Conservation (phyloP, 2,888 invertebrate genomes). For the Xanthorhoe designata region DNA sequence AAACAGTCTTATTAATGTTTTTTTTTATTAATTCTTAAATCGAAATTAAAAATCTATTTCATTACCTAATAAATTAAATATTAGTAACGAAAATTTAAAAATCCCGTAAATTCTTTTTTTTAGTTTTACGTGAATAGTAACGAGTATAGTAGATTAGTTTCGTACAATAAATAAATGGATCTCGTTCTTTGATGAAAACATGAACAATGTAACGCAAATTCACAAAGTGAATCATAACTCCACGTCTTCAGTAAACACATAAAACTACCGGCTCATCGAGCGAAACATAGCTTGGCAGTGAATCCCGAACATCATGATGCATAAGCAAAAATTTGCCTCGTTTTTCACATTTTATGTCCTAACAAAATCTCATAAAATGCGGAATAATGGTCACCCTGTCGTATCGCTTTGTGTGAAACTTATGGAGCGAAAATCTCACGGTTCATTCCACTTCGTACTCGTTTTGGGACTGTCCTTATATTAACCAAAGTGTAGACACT, state of each 20-base stretch:
- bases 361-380: slow-evolving; percentile 30
- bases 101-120: too few species aligned
- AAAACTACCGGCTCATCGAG: slow-evolving; percentile 5
- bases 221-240: slow-evolving; percentile 3
- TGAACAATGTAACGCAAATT: not conserved
- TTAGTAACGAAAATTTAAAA: too few species aligned
- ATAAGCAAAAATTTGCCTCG: slow-evolving; percentile 19
- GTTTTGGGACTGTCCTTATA: slow-evolving; percentile 34
- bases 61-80: too few species aligned
- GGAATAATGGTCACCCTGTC: slow-evolving; percentile 35
- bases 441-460: slow-evolving; percentile 41
- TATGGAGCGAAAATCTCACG: slow-evolving; percentile 45
- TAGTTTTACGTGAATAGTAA: too few species aligned
- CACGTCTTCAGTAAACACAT: slow-evolving; percentile 11
- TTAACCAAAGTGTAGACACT: slow-evolving; percentile 32
- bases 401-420: slow-evolving; percentile 45
- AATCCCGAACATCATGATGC: slow-evolving; percentile 12
- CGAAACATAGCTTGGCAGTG: slow-evolving; percentile 20
- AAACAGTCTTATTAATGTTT: too few species aligned
- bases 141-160: too few species aligned
- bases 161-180: too few species aligned
- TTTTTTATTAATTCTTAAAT: too few species aligned
- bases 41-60: too few species aligned
- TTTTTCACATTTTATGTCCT: slow-evolving; percentile 21
- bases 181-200: not conserved